These are phyloP conservation scores for Eustalomyia histrio DNA, from an alignment of 2,888 invertebrate genomes.

Conservation along the genomic window DNA sequence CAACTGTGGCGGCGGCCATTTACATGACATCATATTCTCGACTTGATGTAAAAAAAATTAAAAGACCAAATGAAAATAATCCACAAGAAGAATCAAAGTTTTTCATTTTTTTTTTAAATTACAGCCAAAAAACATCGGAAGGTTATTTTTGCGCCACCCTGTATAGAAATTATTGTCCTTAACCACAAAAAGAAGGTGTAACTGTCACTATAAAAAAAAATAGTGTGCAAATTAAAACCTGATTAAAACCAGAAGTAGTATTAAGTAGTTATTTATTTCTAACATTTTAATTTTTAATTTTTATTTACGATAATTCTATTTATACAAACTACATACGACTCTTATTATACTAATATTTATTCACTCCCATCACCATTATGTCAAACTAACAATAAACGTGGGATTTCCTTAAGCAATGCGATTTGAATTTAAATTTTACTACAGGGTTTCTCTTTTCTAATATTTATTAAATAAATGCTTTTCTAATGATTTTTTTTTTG, in stretches of 20 bases:
- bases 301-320: background rate
- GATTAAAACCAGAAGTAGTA: constrained; percentile 5
- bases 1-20: too few species aligned
- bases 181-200: background rate
- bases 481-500: background rate
- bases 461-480: background rate
- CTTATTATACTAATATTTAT: background rate
- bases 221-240: constrained; percentile 1
- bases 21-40: too few species aligned
- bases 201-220: background rate
- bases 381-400: constrained; percentile 54
- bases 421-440: constrained; percentile 60
- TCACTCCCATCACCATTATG: background rate
- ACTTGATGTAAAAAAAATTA: too few species aligned
- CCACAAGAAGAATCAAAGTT: too few species aligned
- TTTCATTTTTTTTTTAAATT: too few species aligned
- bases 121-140: too few species aligned
- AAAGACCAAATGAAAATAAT: too few species aligned
- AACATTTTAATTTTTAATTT: background rate
- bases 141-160: too few species aligned
- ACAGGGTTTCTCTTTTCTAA: constrained; percentile 15
- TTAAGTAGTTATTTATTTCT: background rate
- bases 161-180: background rate
- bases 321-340: background rate
- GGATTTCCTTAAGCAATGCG: constrained; percentile 65